Percentiles rank a stretch among this genome's conserved stretches.
Conservation (phyloP, 1,140 invertebrate species). For the Drosophila sechellia region DNA sequence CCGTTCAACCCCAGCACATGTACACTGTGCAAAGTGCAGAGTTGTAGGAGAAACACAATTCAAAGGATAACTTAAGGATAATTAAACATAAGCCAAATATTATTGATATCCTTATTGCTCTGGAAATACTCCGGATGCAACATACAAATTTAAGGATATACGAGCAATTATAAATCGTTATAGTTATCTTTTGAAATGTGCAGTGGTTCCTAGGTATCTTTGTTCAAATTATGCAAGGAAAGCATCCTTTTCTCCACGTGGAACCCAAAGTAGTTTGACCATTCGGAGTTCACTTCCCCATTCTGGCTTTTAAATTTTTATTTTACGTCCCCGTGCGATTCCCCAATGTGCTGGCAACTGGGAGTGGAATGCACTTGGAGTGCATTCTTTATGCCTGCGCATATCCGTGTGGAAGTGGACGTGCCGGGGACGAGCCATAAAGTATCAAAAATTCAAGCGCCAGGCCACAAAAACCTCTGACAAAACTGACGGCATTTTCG, state of each 20-base stretch:
- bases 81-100: no score
- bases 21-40: neutral
- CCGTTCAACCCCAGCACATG: neutral
- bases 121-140: no score
- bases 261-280: conserved; percentile 54
- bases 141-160: no score
- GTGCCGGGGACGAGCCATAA: conserved; percentile 35
- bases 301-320: conserved; percentile 8
- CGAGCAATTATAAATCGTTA: no score
- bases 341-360: conserved; percentile 18
- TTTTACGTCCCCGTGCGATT: conserved; percentile 18
- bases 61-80: no score
- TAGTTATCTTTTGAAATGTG: no score
- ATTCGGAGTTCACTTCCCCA: conserved; percentile 13
- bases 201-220: no score
- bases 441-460: conserved; percentile 55
- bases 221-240: no score
- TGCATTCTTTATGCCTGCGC: conserved; percentile 50
- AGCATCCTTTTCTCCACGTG: conserved; percentile 5
- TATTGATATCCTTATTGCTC: no score
- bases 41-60: no score
- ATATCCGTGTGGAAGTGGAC: conserved; percentile 52
- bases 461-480: conserved; percentile 49
- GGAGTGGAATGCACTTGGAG: conserved; percentile 54
- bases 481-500: conserved; percentile 81